Evolutionary conservation across 2,888 invertebrate species (phyloP).

Genomic region (Cerastis leucographa): DNA sequence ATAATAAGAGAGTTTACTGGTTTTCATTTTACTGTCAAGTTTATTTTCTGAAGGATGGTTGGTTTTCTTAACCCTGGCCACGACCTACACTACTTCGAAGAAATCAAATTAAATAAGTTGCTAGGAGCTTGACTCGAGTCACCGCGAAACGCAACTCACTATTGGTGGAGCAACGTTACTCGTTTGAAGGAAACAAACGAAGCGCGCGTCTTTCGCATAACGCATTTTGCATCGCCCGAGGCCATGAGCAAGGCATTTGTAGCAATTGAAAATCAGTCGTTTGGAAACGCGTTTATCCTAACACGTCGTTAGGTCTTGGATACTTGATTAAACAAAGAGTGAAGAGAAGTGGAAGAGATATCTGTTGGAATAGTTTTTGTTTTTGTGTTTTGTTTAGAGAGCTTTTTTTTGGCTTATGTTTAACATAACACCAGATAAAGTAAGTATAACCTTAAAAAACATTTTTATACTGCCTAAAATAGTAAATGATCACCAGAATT

Average conservation of each 20-base stretch:
- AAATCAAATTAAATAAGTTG: too few species aligned
- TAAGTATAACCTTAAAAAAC: too few species aligned
- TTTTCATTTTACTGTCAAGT: not conserved
- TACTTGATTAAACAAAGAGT: conserved; percentile 37
- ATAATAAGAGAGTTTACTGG: not conserved
- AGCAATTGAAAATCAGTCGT: conserved; percentile 31
- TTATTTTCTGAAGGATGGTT: not conserved
- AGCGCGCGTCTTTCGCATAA: not conserved
- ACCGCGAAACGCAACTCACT: not conserved
- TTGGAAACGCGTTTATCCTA: conserved; percentile 25
- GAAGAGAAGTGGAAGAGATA: not conserved
- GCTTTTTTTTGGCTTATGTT: too few species aligned
- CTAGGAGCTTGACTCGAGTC: not conserved
- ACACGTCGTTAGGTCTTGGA: conserved; percentile 9
- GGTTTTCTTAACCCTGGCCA: not conserved
- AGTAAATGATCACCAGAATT: too few species aligned
- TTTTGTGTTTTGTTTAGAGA: not conserved
- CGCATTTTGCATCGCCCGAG: not conserved
- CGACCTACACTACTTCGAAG: too few species aligned
- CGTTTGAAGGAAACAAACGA: not conserved
- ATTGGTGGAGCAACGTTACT: not conserved
- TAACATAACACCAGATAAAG: too few species aligned
- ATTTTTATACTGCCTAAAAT: too few species aligned
- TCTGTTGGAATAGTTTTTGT: not conserved
- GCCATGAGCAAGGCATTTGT: not conserved